Percentiles rank a stretch among this genome's conserved stretches.
Conservation (phyloP, 2,888 invertebrate genomes). For the Troides aeacus region DNA sequence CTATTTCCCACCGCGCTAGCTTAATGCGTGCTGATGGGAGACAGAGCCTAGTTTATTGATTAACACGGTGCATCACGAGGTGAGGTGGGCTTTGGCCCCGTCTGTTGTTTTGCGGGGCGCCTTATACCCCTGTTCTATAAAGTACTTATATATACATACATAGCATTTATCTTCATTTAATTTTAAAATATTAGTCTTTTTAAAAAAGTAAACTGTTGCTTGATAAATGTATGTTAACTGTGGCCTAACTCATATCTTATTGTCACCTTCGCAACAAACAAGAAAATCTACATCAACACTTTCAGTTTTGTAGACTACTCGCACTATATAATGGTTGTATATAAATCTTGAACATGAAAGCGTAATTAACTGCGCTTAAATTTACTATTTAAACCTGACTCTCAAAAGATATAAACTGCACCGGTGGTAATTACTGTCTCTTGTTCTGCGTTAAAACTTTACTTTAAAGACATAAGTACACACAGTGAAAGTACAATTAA, state of each 20-base stretch:
- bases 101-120: no score
- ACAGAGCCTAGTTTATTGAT: no score
- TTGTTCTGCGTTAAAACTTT: conserved; percentile 5
- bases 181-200: no score
- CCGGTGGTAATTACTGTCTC: conserved; percentile 7
- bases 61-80: no score
- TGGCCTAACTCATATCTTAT: not conserved
- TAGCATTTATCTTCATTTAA: no score
- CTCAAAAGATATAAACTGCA: conserved; percentile 16
- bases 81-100: no score
- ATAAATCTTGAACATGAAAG: conserved; percentile 9
- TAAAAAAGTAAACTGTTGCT: not conserved
- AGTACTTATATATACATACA: no score
- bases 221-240: not conserved
- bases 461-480: not conserved
- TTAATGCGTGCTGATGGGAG: no score
- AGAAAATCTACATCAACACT: not conserved
- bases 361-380: conserved; percentile 20
- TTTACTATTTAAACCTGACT: conserved; percentile 19
- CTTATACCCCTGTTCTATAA: no score
- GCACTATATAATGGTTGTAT: not conserved
- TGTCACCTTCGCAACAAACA: not conserved
- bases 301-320: not conserved
- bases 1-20: no score
- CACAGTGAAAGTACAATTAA: not conserved